Base-by-base conservation (phyloP, 92 coral and sea anemone genomes). In the Nematostella vectensis region DNA sequence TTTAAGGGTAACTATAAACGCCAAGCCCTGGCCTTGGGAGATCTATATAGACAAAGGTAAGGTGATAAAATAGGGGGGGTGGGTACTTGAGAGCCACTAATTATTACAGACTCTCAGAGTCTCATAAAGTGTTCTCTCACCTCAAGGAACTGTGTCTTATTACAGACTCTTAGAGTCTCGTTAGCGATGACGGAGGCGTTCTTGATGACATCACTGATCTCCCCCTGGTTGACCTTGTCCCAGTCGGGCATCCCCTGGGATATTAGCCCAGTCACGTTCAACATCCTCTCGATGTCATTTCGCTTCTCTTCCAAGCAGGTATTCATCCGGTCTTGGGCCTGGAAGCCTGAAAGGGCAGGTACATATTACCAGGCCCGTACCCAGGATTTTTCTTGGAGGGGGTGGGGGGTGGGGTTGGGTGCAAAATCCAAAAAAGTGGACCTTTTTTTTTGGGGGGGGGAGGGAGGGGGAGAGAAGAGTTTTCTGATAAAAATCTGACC, bases 271-370 rank as follows among this genome's bases (percentile, higher is more conserved):
- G 88, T 78, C 3, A 48, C 69, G 26, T 82, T 86, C 42, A 85
- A 72, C 25, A 82, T 27, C 15, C 65, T 65, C 28, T 68, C 20
- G 18, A 71, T 75, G 40, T 93, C 87, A 2, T 62, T 55, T 3
- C 52, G 50, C 52, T 68, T 69, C 2, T 55, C 38, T 0, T 27
- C 69, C 18, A 84, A 52, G 39, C 99, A 93, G 21, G 43, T 65
- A 27, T 81, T 71, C 99, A 93, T 93, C 47, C 79, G 78, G 47
- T 72, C 79, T 44, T 93, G 82, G 3, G 99, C 99, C 74, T 93
- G 80, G 48, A 59, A 61, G 22, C 65, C n/a, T n/a, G n/a, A n/a
- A n/a, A n/a, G n/a, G n/a, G n/a, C n/a, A n/a, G 44, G 44, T 37
- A 37, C 44, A 37, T 37, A 37, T n/a, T n/a, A n/a, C n/a, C n/a